Evolutionary conservation across 37 sponge, comb jelly and placozoan species (phyloP), one percentile per base, ranked within the genome.

Genomic region (Mnemiopsis leidyi): DNA sequence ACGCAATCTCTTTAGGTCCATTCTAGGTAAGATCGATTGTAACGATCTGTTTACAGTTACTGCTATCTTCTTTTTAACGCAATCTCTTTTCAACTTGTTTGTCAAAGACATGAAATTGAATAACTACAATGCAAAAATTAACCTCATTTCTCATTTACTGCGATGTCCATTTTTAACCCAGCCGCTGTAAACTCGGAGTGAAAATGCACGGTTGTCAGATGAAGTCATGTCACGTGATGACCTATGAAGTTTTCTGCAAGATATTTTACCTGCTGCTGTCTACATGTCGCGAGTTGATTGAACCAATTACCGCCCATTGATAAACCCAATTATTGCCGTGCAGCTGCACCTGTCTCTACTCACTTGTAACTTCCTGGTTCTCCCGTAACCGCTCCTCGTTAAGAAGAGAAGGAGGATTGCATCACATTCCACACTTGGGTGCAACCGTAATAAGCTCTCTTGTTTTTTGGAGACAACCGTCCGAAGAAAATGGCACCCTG

Each of bases 1-100:
- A 94, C 97, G 97, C 93, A 95, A 95, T 24, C 92, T 97, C n/a
- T 97, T 97, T 18, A 97, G 97, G 36, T 96, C 97, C 38, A 79
- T 79, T 79, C 82, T 36, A 79, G 82, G 82, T 79, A 23, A 35
- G 73, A 5, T 28, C 9, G 5, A 13, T 13, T 48, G 61, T 48
- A 48, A 13, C 61, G n/a, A n/a, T n/a, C n/a, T n/a, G n/a, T n/a
- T n/a, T n/a, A n/a, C n/a, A n/a, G n/a, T n/a, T n/a, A n/a, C n/a
- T n/a, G n/a, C n/a, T n/a, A n/a, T n/a, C n/a, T n/a, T n/a, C n/a
- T n/a, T n/a, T n/a, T n/a, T n/a, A 98, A 94, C 97, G 97, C 93
- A 95, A 95, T 24, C 92, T 97, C n/a, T 97, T 97, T 18, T n/a
- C n/a, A n/a, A n/a, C n/a, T n/a, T n/a, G n/a, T n/a, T n/a, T n/a